A percentile compares a stretch with the other conserved stretches of the same genome.
Evolutionary conservation across 2,797 vertebrate species (phyloP).

Genomic region (Tolypeutes matacus): DNA sequence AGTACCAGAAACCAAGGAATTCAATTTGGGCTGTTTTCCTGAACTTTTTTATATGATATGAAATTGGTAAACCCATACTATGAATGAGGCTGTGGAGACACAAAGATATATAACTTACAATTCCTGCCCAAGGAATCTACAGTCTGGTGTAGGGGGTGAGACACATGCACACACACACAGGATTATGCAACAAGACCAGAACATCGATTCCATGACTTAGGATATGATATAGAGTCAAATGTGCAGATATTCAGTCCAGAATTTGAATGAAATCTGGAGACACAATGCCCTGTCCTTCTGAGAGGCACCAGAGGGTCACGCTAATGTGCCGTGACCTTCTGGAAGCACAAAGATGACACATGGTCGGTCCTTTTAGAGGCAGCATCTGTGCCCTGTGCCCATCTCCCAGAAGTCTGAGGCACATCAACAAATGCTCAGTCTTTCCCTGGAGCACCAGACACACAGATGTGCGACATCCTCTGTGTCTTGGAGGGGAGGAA

Average conservation of each 20-base stretch:
- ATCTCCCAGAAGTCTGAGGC: constrained; percentile 49
- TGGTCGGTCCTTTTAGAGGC: neutral
- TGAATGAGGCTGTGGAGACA: neutral
- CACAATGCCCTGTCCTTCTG: constrained; percentile 10
- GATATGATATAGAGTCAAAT: constrained; percentile 51
- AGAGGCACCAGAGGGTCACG: constrained; percentile 21
- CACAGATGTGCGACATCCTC: constrained; percentile 27
- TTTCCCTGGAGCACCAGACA: constrained; percentile 61
- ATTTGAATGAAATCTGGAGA: constrained; percentile 69
- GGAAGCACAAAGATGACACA: constrained; percentile 47
- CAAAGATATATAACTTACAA: neutral
- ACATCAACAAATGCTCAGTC: neutral
- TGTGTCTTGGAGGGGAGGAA: neutral
- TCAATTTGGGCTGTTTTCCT: neutral
- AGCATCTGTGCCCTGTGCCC: constrained; percentile 62
- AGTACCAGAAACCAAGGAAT: neutral
- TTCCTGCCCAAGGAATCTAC: neutral
- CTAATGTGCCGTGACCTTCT: constrained; percentile 53
- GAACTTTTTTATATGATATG: neutral
- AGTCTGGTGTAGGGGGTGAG: neutral
- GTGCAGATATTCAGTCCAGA: constrained; percentile 49
- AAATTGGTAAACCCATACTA: neutral
- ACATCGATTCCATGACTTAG: constrained; percentile 44
- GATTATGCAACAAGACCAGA: constrained; percentile 40
- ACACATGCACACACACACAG: neutral